A percentile compares a stretch with the other conserved stretches of the same genome.
Conservation (phyloP, 1,140 invertebrate genomes). For the Spodoptera litura region DNA sequence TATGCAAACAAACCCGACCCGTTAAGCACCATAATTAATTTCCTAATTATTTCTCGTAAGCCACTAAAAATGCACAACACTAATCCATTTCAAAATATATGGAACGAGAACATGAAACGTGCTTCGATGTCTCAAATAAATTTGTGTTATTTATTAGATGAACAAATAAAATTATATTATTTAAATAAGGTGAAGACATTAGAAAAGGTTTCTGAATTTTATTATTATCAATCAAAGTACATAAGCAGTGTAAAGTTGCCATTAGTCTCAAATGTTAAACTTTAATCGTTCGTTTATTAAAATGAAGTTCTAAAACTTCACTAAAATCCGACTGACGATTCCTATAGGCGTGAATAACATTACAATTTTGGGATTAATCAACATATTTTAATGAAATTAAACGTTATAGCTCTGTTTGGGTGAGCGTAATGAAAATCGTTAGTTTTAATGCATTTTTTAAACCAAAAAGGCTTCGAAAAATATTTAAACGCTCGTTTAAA, state of each 20-base stretch:
- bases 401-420: constrained; percentile 15
- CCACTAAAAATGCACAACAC: too few species aligned
- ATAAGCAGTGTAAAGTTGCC: constrained; percentile 27
- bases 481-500: neutral
- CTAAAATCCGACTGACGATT: constrained; percentile 34
- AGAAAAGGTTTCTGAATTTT: constrained; percentile 23
- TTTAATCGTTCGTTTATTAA: constrained; percentile 46
- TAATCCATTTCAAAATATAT: too few species aligned
- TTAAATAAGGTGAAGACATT: constrained; percentile 1
- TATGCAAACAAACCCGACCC: neutral
- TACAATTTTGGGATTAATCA: constrained; percentile 46
- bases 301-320: constrained; percentile 43
- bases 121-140: too few species aligned
- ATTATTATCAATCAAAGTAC: constrained; percentile 32
- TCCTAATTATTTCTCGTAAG: too few species aligned
- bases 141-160: too few species aligned
- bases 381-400: constrained; percentile 48
- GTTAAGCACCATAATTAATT: neutral
- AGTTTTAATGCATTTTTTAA: constrained; percentile 34
- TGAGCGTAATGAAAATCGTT: constrained; percentile 22
- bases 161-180: constrained; percentile 20
- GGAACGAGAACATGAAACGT: too few species aligned
- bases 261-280: constrained; percentile 38
- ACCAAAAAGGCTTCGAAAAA: constrained; percentile 5
- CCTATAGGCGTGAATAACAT: constrained; percentile 48